Percentiles rank a stretch among this genome's conserved stretches.
Evolutionary conservation across 2,113 vertebrate species (phyloP).

Genomic region (Cairina moschata): DNA sequence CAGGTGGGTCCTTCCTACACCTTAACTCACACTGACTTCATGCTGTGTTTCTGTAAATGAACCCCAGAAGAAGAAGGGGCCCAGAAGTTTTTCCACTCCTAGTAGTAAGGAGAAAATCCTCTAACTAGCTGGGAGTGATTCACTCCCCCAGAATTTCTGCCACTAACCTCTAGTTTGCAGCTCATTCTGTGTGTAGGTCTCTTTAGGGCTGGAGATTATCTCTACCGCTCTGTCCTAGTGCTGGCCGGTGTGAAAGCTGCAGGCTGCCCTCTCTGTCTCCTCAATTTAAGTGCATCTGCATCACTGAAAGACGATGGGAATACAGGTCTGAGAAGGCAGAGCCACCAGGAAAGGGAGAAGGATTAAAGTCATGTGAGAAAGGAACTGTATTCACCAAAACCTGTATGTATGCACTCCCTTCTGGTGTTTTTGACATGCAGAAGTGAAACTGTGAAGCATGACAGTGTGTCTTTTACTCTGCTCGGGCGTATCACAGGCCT

Average conservation of each 20-base stretch:
- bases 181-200: background rate
- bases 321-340: background rate
- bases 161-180: background rate
- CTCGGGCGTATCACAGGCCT: background rate
- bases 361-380: background rate
- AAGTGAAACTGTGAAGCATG: background rate
- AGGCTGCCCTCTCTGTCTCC: background rate
- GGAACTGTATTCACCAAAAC: background rate
- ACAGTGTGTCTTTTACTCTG: background rate
- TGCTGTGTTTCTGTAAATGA: background rate
- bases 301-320: background rate
- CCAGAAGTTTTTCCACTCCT: background rate
- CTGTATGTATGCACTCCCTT: rapidly evolving
- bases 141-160: rapidly evolving
- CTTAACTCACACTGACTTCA: background rate
- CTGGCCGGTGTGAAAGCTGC: background rate
- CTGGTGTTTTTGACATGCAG: rapidly evolving
- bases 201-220: background rate
- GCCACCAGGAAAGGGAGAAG: background rate
- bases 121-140: background rate
- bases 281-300: background rate
- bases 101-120: background rate
- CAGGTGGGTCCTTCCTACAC: rapidly evolving
- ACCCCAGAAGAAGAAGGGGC: background rate
- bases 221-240: background rate